Conservation (phyloP, 1,140 invertebrate species). For the Drosophila fuyamai region DNA sequence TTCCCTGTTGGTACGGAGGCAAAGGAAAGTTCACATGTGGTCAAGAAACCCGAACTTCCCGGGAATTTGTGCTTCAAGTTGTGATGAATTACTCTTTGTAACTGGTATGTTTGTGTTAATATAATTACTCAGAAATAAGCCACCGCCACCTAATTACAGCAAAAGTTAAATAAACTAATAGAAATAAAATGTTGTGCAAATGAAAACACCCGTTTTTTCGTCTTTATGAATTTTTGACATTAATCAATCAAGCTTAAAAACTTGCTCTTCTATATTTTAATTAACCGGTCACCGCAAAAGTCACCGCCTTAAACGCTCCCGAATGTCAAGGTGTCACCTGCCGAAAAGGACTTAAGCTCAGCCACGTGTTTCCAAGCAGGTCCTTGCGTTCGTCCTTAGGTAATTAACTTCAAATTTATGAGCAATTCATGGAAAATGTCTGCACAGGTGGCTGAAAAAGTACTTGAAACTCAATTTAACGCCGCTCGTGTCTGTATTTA, state of each 20-base stretch:
- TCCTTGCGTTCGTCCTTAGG: slow-evolving; percentile 20
- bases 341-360: slow-evolving; percentile 8
- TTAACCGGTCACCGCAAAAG: slow-evolving; percentile 6
- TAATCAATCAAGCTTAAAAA: neutral
- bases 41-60: neutral
- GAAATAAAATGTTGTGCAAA: neutral
- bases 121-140: neutral
- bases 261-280: neutral
- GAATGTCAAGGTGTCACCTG: slow-evolving; percentile 31
- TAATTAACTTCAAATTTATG: slow-evolving; percentile 79
- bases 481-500: slow-evolving; percentile 36
- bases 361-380: neutral
- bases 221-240: no score
- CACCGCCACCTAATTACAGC: neutral
- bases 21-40: neutral
- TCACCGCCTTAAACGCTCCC: slow-evolving; percentile 16
- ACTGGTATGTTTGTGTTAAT: no score
- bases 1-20: neutral
- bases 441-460: slow-evolving; percentile 56
- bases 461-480: slow-evolving; percentile 58
- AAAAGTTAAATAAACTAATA: neutral
- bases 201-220: no score
- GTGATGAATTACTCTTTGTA: neutral
- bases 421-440: slow-evolving; percentile 61
- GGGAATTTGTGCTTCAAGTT: neutral